phyloP scores from a whole-genome alignment of 2,113 vertebrate genomes.

The Nymphicus hollandicus region DNA sequence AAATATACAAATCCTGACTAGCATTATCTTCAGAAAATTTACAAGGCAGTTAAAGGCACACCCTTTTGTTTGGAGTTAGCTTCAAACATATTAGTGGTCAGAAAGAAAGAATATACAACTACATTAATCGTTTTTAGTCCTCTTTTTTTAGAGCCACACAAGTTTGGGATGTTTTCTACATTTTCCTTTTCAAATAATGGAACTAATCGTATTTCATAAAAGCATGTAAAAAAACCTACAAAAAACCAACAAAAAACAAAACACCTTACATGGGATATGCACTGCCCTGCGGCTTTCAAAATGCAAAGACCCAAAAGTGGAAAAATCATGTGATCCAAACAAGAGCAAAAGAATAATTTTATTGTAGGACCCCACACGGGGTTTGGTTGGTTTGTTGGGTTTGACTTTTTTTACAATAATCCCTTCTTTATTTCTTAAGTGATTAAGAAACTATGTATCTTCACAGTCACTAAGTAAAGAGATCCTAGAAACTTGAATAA shows the following conservation, averaged over 20 bases:
- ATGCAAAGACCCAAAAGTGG: background rate
- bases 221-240: background rate
- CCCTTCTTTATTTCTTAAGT: background rate
- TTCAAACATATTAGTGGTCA: background rate
- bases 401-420: background rate
- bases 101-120: background rate
- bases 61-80: background rate
- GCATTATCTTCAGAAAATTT: background rate
- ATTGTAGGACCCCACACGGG: fast-evolving
- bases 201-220: background rate
- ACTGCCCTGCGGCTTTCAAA: background rate
- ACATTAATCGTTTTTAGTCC: background rate
- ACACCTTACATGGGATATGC: background rate
- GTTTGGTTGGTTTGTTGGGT: background rate
- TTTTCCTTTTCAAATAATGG: background rate
- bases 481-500: background rate
- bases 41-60: background rate
- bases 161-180: background rate
- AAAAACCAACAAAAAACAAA: background rate
- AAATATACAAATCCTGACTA: background rate
- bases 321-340: background rate
- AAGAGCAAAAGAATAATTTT: background rate
- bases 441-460: background rate
- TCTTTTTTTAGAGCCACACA: background rate
- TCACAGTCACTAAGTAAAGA: background rate